Percentiles rank a stretch among this genome's conserved stretches.
phyloP scores from a whole-genome alignment of 2,113 vertebrate genomes.

The Microcebus ravelobensis region DNA sequence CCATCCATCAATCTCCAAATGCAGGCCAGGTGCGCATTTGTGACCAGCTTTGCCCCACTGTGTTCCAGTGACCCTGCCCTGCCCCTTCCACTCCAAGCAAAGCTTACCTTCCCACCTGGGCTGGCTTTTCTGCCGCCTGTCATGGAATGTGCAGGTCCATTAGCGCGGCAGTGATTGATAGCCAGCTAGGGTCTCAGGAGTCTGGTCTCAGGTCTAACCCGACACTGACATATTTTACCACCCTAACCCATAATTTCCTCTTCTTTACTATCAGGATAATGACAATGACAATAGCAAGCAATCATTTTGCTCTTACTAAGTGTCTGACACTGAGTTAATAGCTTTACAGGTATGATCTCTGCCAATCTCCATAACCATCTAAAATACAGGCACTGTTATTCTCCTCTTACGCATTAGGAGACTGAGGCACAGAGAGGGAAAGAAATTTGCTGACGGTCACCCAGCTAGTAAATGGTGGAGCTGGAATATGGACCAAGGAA shows the following conservation, averaged over 20 bases:
- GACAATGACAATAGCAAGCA: background rate
- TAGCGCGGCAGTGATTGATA: background rate
- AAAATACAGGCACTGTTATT: background rate
- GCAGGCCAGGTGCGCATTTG: background rate
- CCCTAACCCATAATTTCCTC: background rate
- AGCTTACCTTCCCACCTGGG: background rate
- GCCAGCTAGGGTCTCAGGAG: background rate
- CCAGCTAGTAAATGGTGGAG: background rate
- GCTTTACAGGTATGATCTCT: background rate
- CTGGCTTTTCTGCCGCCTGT: background rate
- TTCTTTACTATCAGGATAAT: background rate
- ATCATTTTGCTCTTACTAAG: slow-evolving; percentile 1
- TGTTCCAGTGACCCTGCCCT: background rate
- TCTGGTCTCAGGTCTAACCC: background rate
- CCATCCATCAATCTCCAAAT: background rate
- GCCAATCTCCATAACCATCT: background rate
- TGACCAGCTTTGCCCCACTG: background rate
- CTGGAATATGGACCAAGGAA: background rate
- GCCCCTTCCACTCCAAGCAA: background rate
- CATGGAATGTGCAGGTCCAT: background rate
- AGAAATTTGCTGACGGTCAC: background rate
- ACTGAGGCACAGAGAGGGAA: background rate
- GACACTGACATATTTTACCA: background rate
- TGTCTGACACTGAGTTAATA: background rate
- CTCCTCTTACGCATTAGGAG: background rate